Evolutionary conservation across 2,888 invertebrate genomes (phyloP).

Genomic region (Eudasyphora cyanicolor): DNA sequence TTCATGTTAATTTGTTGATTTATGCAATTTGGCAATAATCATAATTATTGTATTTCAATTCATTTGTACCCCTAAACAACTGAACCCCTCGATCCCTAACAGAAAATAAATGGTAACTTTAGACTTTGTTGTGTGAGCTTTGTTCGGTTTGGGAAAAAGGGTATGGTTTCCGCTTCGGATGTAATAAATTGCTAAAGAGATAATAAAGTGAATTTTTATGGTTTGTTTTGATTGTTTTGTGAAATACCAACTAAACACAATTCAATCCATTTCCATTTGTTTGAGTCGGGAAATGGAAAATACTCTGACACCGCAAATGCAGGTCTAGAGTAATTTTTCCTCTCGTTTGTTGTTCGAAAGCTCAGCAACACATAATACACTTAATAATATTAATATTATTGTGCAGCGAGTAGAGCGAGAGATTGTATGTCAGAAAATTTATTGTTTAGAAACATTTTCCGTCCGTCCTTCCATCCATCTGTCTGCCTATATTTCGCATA

Average conservation of each 20-base stretch:
- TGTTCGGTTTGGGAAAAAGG: conserved; percentile 61
- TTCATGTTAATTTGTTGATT: conserved; percentile 67
- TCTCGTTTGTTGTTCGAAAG: neutral
- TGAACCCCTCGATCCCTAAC: neutral
- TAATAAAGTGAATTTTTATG: conserved; percentile 64
- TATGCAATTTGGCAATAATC: conserved; percentile 66
- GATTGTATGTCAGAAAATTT: conserved; percentile 63
- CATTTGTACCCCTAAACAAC: neutral
- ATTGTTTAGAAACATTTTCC: conserved; percentile 50
- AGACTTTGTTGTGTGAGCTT: conserved; percentile 12
- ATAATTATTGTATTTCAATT: conserved; percentile 67
- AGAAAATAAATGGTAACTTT: conserved; percentile 15
- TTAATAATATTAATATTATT: conserved; percentile 16
- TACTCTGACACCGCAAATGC: neutral
- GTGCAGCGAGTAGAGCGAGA: neutral
- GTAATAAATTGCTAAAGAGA: conserved; percentile 66
- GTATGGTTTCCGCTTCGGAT: conserved; percentile 66
- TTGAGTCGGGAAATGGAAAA: neutral
- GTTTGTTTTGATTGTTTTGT: conserved; percentile 62
- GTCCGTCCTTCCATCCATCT: neutral
- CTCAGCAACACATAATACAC: neutral
- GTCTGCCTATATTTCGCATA: neutral
- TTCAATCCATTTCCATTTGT: conserved; percentile 49
- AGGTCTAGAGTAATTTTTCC: conserved; percentile 3
- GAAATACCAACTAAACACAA: conserved; percentile 50